Percentiles rank a stretch among this genome's conserved stretches.
Evolutionary conservation across 2,113 vertebrate genomes (phyloP).

Genomic region (Dromas ardeola): DNA sequence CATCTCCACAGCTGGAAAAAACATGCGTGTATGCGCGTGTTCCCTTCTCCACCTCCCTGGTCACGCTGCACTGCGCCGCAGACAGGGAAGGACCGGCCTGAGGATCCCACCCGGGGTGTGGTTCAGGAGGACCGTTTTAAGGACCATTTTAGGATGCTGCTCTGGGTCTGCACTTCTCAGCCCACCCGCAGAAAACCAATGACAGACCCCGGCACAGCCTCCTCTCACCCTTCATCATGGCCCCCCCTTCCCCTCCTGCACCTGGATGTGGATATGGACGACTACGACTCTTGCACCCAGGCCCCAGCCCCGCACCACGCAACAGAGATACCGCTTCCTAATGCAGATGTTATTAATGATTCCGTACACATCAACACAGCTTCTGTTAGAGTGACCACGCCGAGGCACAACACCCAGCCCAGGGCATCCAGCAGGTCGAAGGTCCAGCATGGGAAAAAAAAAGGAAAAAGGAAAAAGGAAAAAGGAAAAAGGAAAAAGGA

Average conservation of each 20-base stretch:
- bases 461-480: too few species aligned
- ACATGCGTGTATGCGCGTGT: accelerated
- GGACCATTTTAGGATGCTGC: background rate
- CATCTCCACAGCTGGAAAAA: background rate
- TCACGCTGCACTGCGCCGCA: too few species aligned
- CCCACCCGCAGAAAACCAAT: background rate
- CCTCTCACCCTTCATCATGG: accelerated
- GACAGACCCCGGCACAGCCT: background rate
- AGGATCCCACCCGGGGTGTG: background rate
- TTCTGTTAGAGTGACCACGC: too few species aligned
- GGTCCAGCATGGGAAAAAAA: too few species aligned
- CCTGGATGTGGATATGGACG: background rate
- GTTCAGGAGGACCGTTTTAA: background rate
- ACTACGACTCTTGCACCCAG: accelerated
- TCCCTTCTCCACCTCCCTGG: too few species aligned
- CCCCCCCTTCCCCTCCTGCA: background rate
- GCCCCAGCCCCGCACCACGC: accelerated
- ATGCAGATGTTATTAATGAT: accelerated
- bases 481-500: too few species aligned
- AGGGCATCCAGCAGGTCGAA: background rate
- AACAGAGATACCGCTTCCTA: background rate
- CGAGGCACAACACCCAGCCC: background rate
- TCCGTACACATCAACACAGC: accelerated
- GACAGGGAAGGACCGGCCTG: background rate
- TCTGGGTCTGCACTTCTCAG: background rate